Base-by-base conservation (phyloP, 2,113 vertebrate species). In the Gracilinanus agilis region DNA sequence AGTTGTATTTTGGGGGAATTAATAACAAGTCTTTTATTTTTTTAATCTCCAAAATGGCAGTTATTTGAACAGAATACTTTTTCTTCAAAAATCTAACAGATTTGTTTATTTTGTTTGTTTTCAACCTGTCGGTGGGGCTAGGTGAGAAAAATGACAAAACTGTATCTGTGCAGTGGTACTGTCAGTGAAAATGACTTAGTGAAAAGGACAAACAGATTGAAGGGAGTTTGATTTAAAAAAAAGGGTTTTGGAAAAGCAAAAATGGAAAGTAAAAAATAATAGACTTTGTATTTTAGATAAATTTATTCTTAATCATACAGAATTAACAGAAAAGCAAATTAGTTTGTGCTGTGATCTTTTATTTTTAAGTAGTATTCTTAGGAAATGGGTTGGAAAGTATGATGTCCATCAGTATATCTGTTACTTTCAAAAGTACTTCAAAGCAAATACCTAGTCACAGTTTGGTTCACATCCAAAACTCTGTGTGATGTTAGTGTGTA, bases 161-260 rank as follows among this genome's bases (percentile, higher is more conserved):
- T 91, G 23, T 90, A 11, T 54, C 21, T 40, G 49, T 90, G 24
- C 23, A 54, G 53, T 94, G 40, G 53, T 90, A 94, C 53, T 83
- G 67, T 93, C 61, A 92, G 49, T 96, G 88, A 93, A 75, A 44
- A 91, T 90, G 75, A 83, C 40, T 92, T 89, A 54, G 88, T 94
- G 54, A 93, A 88, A 95, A 94, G 19, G 16, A 40, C 53, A 96
- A 90, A 97, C 93, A 93, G 91, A 49, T 90, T 34, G 90, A 56
- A 95, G 92, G 55, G 88, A 92, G 29, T 91, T 19, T 95, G 90
- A 44, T 44, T 92, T 92, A n/a, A 55, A 54, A 93, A 94, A 88
- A 24, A 3, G 94, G 92, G 93, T 96, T 96, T 95, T 95, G 44
- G 53, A 93, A 92, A 94, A 96, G 90, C 83, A 88, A 44, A 96